These are phyloP conservation scores for Rotaria socialis DNA, from an alignment of 2,888 invertebrate species.

Conservation along the genomic window DNA sequence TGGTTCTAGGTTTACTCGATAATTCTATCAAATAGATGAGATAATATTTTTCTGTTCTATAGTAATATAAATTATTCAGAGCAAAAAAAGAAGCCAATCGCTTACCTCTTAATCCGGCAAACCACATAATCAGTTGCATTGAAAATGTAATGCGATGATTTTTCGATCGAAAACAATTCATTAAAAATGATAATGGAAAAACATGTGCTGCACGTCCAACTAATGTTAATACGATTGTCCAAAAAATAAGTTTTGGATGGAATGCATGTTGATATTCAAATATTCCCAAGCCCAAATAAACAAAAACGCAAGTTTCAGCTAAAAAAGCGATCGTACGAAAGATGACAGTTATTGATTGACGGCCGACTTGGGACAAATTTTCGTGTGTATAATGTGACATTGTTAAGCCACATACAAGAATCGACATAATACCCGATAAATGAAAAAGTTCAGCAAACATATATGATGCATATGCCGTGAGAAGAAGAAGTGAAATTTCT, in stretches of 20 bases:
- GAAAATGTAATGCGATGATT: slow-evolving; percentile 94
- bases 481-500: slow-evolving; percentile 95
- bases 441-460: slow-evolving; percentile 93
- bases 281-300: slow-evolving; percentile 86
- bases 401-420: slow-evolving; percentile 93
- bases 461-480: slow-evolving; percentile 96
- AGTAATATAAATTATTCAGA: neutral
- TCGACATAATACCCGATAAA: slow-evolving; percentile 95
- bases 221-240: slow-evolving; percentile 80
- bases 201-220: slow-evolving; percentile 92
- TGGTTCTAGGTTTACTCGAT: no score
- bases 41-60: slow-evolving; percentile 62
- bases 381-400: slow-evolving; percentile 99
- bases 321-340: slow-evolving; percentile 87
- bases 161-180: slow-evolving; percentile 77
- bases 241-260: slow-evolving; percentile 79
- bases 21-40: slow-evolving; percentile 58
- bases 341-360: slow-evolving; percentile 98
- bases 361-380: slow-evolving; percentile 92
- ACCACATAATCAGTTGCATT: slow-evolving; percentile 99
- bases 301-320: slow-evolving; percentile 93
- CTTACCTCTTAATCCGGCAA: slow-evolving; percentile 69
- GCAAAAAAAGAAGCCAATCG: neutral
- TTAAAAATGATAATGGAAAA: slow-evolving; percentile 83
- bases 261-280: slow-evolving; percentile 89